Conservation (phyloP, 2,797 vertebrate species). For the Sarcoramphus papa region DNA sequence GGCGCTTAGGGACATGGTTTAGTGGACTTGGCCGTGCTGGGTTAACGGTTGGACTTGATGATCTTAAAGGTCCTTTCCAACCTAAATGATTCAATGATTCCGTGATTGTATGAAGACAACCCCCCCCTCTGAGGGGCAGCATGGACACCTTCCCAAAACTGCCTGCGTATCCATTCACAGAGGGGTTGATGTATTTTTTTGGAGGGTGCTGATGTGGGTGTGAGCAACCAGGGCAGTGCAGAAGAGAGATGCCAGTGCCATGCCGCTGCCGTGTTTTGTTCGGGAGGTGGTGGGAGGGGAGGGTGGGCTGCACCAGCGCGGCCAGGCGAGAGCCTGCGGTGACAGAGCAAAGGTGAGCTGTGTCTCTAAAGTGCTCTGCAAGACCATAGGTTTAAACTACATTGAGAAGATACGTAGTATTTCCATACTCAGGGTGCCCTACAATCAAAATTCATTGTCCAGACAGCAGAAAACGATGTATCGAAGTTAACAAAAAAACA, state of each 20-base stretch:
- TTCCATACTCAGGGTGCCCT: not conserved
- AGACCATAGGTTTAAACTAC: not conserved
- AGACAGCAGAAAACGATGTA: accelerated
- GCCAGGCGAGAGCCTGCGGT: not conserved
- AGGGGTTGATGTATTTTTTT: not conserved
- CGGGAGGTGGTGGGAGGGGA: no score
- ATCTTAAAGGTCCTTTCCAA: no score
- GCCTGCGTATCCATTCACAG: accelerated
- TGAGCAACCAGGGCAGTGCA: no score
- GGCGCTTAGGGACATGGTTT: no score
- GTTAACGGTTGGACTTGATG: no score
- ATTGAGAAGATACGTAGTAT: not conserved
- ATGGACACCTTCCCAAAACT: not conserved
- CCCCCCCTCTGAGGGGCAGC: no score
- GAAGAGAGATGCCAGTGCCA: accelerated
- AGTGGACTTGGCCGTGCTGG: no score
- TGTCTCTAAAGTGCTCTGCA: not conserved
- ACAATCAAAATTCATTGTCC: not conserved
- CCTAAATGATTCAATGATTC: no score
- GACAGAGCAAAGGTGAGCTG: no score
- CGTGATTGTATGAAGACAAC: not conserved
- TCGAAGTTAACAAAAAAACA: not conserved
- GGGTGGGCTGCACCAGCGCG: accelerated
- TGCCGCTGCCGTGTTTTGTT: accelerated
- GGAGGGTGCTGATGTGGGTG: not conserved